Base-by-base conservation (phyloP, 2,113 vertebrate species). In the Chloropsis hardwickii region DNA sequence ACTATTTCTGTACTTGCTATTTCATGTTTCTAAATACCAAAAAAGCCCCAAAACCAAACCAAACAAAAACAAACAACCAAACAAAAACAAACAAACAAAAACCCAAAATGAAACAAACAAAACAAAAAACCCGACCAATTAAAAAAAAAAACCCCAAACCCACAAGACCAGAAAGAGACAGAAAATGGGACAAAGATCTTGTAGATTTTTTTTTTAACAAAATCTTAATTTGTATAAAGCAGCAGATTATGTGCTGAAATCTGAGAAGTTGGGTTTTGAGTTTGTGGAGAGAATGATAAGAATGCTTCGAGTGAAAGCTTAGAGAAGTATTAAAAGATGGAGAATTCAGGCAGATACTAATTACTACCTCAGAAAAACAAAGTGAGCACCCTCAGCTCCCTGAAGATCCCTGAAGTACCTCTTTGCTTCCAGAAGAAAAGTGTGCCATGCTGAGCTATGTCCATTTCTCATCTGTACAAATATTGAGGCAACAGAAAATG, bases 1-100 rank as follows among this genome's bases (percentile, higher is more conserved):
- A 0, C 6, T 60, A n/a, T 60, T 88, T 76, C 44, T 76, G 12
- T 79, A 40, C 22, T 88, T 39, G 15, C 23, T 42, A 21, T 22
- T 35, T 19, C 15, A 15, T 33, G 2, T 60, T 69, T 58, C 25
- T 29, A 62, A 72, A 67, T 35, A 60, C 8, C 2, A 5, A 1
- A 50, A n/a, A 37, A 44, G 11, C 2, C n/a, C 22, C 28, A 2
- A 27, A 50, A 25, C 6, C 10, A 17, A 33, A 9, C 35, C 11
- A 13, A 5, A 0, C 18, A 11, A 14, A n/a, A 8, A 42, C 10
- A 27, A 48, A n/a, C n/a, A 27, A 28, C 19, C 5, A 0, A 28
- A 16, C 1, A 16, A 39, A 21, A n/a, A 12, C 12, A 48, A 33
- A 50, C 9, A 24, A 58, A 37, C 8, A 58, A 35, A 14, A 24